Conservation (phyloP, 1,140 invertebrate species). For the Drosophila sproati region DNA sequence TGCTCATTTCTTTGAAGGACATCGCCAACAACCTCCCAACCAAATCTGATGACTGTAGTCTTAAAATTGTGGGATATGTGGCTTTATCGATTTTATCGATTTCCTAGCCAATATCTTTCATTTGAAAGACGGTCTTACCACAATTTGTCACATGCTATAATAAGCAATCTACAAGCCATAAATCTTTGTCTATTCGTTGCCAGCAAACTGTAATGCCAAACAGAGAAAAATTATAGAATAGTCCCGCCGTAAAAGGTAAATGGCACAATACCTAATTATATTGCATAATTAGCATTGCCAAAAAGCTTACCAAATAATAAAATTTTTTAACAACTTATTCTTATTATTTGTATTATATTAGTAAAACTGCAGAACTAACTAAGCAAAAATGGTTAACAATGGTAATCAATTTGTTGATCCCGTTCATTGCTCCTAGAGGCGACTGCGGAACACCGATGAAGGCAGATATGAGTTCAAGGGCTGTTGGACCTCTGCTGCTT, state of each 20-base stretch:
- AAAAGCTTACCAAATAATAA: constrained; percentile 38
- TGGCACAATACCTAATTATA: constrained; percentile 46
- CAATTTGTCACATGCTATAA: constrained; percentile 63
- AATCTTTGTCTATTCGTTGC: constrained; percentile 65
- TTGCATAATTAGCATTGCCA: constrained; percentile 44
- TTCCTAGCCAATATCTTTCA: background rate
- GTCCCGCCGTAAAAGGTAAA: constrained; percentile 53
- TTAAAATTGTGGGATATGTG: too few relatives aligned
- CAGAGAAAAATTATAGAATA: constrained; percentile 29
- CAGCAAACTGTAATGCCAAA: constrained; percentile 20
- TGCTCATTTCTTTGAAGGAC: too few relatives aligned
- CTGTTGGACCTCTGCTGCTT: constrained; percentile 25
- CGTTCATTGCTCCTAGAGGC: constrained; percentile 43
- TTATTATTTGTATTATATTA: constrained; percentile 37
- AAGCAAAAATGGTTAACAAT: constrained; percentile 43
- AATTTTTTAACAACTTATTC: constrained; percentile 13
- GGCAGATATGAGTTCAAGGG: constrained; percentile 53
- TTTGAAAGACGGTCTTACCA: constrained; percentile 44
- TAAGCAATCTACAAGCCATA: background rate
- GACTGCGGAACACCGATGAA: constrained; percentile 57
- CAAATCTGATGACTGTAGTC: too few relatives aligned
- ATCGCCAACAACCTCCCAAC: too few relatives aligned
- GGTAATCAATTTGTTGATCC: constrained; percentile 46
- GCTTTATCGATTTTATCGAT: too few relatives aligned
- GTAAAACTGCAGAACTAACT: constrained; percentile 49